Evolutionary conservation across 2,113 vertebrate species (phyloP).

Genomic region (Odontesthes bonariensis): DNA sequence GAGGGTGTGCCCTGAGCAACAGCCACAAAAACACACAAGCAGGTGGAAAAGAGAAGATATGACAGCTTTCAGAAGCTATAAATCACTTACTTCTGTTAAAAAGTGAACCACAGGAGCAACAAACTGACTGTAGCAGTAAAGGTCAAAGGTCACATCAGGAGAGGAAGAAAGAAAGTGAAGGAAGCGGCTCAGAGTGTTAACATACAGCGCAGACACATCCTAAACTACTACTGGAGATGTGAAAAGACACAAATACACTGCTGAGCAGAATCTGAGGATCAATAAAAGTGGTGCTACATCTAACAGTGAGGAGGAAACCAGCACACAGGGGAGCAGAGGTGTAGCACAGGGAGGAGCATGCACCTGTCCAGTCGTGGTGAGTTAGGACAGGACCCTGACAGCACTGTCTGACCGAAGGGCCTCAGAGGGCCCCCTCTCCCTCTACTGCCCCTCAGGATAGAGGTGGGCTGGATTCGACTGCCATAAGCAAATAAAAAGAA

Average conservation of each 20-base stretch:
- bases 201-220: neutral
- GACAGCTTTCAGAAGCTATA: too few relatives aligned
- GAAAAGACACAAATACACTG: neutral
- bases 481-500: slow-evolving; percentile 52
- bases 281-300: too few relatives aligned
- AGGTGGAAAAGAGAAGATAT: neutral
- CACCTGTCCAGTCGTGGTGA: slow-evolving; percentile 80
- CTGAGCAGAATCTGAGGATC: too few relatives aligned
- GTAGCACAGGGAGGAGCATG: slow-evolving; percentile 55
- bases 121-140: neutral
- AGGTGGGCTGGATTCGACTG: slow-evolving; percentile 83
- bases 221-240: too few relatives aligned
- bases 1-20: slow-evolving; percentile 85
- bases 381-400: slow-evolving; percentile 76
- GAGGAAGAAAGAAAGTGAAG: slow-evolving; percentile 8
- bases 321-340: slow-evolving; percentile 29
- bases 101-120: slow-evolving; percentile 8
- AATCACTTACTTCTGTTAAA: too few relatives aligned
- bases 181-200: slow-evolving; percentile 15
- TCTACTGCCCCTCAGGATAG: slow-evolving; percentile 83
- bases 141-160: slow-evolving; percentile 36
- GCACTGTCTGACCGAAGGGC: slow-evolving; percentile 73
- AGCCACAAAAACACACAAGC: slow-evolving; percentile 50
- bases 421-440: slow-evolving; percentile 74
- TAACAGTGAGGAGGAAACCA: slow-evolving; percentile 18